A percentile compares a stretch with the other conserved stretches of the same genome.
phyloP scores from a whole-genome alignment of 2,888 invertebrate genomes.

The Argyresthia albistria region DNA sequence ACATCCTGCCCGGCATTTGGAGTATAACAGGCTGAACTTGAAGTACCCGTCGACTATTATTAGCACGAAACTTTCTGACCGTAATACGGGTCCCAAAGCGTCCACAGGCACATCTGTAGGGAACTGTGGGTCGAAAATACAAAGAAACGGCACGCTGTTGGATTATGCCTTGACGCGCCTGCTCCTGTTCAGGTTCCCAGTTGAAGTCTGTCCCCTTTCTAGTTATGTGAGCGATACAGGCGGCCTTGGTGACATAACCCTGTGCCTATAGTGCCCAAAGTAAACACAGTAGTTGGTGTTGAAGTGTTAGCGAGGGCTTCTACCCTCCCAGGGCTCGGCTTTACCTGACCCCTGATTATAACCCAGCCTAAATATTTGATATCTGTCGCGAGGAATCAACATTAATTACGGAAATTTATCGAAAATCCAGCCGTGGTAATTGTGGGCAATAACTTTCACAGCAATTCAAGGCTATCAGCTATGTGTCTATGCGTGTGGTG shows the following conservation, averaged over 20 bases:
- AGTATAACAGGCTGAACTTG: slow-evolving; percentile 2
- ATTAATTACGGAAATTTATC: not conserved
- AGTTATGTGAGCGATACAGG: not conserved
- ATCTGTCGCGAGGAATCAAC: not conserved
- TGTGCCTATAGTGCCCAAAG: slow-evolving; percentile 1
- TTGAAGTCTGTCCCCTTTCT: not conserved
- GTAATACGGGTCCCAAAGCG: slow-evolving; percentile 2
- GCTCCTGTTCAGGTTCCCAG: slow-evolving; percentile 1
- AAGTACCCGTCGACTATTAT: slow-evolving; percentile 1
- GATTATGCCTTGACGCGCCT: slow-evolving; percentile 1
- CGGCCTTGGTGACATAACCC: not conserved
- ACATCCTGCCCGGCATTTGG: slow-evolving; percentile 1
- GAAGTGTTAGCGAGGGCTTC: not conserved
- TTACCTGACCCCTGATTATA: not conserved
- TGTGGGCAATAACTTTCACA: not conserved
- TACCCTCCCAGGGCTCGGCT: not conserved
- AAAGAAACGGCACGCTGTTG: slow-evolving; percentile 9
- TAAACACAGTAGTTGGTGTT: not conserved
- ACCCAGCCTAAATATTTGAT: not conserved
- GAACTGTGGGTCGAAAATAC: slow-evolving; percentile 12
- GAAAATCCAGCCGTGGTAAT: not conserved
- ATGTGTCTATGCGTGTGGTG: too few species aligned
- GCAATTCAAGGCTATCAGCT: not conserved
- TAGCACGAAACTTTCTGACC: slow-evolving; percentile 2
- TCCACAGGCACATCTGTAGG: slow-evolving; percentile 15